Evolutionary conservation across 1,140 invertebrate genomes (phyloP).

Genomic region (Bombus breviceps): DNA sequence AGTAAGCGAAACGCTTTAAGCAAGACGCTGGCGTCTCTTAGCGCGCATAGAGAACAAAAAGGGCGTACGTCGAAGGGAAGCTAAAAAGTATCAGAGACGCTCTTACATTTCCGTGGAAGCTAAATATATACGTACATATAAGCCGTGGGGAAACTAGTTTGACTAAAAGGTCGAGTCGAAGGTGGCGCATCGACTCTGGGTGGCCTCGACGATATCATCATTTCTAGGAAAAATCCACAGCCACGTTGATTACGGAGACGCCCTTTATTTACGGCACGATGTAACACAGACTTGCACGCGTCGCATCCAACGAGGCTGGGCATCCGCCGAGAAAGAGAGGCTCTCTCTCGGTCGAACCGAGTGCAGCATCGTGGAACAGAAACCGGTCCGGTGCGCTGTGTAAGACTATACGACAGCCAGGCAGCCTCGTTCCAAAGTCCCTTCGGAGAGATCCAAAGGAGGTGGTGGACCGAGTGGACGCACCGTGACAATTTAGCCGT

Average conservation of each 20-base stretch:
- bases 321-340: conserved; percentile 1
- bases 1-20: no score
- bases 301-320: conserved; percentile 4
- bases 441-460: conserved; percentile 24
- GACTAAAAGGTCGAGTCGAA: background rate
- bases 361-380: conserved; percentile 49
- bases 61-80: no score
- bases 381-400: conserved; percentile 57
- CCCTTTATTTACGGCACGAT: conserved; percentile 26
- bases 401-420: conserved; percentile 27
- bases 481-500: conserved; percentile 36
- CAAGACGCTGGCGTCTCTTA: no score
- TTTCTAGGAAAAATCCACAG: conserved; percentile 7
- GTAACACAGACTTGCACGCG: conserved; percentile 16
- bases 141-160: conserved; percentile 8
- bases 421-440: conserved; percentile 41
- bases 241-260: conserved; percentile 19
- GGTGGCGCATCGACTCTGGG: background rate
- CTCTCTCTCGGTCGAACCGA: background rate
- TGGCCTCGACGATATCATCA: background rate
- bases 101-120: background rate
- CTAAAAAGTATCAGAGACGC: background rate
- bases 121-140: background rate
- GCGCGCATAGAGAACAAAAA: background rate
- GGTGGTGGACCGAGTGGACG: conserved; percentile 1